phyloP scores from a whole-genome alignment of 2,113 vertebrate species.

The Anthoscopus minutus region DNA sequence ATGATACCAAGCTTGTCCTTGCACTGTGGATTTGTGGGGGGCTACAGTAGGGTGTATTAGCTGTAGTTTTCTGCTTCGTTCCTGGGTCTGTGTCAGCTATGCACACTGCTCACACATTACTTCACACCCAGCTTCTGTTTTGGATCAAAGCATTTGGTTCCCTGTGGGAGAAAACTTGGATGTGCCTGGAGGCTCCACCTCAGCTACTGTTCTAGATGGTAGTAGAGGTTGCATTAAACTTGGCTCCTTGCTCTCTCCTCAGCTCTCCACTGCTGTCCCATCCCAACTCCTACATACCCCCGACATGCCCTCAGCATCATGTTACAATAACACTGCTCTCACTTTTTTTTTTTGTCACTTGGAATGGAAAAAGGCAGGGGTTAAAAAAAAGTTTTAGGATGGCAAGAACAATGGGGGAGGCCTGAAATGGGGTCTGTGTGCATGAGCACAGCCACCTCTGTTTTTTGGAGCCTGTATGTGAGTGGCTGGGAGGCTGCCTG shows the following conservation, averaged over 20 bases:
- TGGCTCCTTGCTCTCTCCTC: not conserved
- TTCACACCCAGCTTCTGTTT: not conserved
- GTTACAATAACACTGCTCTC: not conserved
- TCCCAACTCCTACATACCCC: not conserved
- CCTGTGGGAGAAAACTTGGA: not conserved
- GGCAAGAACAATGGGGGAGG: not conserved
- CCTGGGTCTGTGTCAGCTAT: fast-evolving
- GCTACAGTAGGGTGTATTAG: not conserved
- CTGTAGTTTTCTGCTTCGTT: not conserved
- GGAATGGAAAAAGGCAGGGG: not conserved
- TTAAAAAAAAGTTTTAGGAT: not conserved
- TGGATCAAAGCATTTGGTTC: not conserved
- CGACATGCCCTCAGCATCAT: not conserved
- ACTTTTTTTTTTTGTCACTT: not conserved
- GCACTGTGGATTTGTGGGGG: not conserved
- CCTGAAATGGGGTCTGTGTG: not conserved
- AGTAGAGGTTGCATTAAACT: not conserved
- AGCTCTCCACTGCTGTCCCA: not conserved
- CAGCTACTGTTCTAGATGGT: not conserved
- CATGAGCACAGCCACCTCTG: not conserved
- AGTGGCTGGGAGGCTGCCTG: not conserved
- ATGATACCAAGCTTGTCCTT: not conserved
- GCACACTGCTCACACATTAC: fast-evolving
- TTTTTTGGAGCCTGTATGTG: not conserved
- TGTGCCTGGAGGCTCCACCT: not conserved